These are phyloP conservation scores for Thomomys bottae DNA, from an alignment of 2,113 vertebrate genomes.

Conservation along the genomic window DNA sequence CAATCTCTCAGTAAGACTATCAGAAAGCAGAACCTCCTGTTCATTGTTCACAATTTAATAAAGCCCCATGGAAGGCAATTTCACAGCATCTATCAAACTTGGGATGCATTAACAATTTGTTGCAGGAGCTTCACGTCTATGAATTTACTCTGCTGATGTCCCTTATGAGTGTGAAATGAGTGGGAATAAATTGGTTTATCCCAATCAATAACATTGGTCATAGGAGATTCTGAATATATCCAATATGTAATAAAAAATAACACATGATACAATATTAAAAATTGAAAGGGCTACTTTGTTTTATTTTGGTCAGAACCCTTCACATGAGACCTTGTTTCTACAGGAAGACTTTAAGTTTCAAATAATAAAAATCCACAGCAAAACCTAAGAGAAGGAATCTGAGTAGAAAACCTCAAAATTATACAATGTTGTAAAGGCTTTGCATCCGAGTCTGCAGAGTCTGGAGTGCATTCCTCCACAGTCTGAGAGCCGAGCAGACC, in stretches of 20 bases:
- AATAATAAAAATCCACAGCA: constrained; percentile 23
- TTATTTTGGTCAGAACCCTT: not conserved
- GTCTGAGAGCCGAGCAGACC: not conserved
- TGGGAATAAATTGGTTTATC: not conserved
- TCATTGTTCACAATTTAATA: not conserved
- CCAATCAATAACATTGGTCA: not conserved
- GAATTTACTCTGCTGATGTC: not conserved
- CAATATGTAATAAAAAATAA: not conserved
- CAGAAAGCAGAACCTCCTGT: not conserved
- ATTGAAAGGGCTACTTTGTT: not conserved
- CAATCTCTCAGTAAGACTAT: not conserved
- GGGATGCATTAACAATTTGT: not conserved
- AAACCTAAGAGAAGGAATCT: constrained; percentile 13
- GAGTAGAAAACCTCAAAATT: not conserved
- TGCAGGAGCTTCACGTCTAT: not conserved
- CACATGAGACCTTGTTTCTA: not conserved
- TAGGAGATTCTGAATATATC: not conserved
- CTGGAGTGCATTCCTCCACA: not conserved
- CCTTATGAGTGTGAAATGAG: not conserved
- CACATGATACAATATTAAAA: not conserved
- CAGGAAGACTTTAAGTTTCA: not conserved
- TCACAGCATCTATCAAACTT: not conserved
- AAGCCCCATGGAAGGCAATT: too few species aligned
- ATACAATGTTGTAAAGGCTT: not conserved
- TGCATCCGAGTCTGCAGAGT: not conserved